phyloP scores from a whole-genome alignment of 2,888 invertebrate species.

The Eudemis profundana region DNA sequence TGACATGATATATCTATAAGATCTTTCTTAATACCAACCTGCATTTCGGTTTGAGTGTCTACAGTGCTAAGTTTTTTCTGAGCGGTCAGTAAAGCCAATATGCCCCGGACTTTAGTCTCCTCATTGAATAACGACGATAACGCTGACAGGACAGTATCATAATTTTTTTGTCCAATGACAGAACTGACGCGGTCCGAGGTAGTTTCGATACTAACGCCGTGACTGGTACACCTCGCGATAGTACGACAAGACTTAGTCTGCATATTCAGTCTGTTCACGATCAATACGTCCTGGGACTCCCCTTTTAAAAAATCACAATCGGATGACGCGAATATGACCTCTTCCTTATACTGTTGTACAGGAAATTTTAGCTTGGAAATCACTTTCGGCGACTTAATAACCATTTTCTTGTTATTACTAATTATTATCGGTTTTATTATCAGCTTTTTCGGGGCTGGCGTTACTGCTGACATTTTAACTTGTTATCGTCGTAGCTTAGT shows the following conservation, averaged over 20 bases:
- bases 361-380: neutral
- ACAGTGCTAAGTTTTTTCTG: slow-evolving; percentile 42
- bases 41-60: slow-evolving; percentile 37
- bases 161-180: slow-evolving; percentile 71
- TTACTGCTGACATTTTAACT: slow-evolving; percentile 5
- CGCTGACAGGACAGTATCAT: slow-evolving; percentile 64
- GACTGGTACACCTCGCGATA: slow-evolving; percentile 56
- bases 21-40: neutral
- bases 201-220: slow-evolving; percentile 51
- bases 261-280: slow-evolving; percentile 59
- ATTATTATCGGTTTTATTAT: slow-evolving; percentile 41
- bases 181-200: slow-evolving; percentile 64
- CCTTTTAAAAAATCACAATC: slow-evolving; percentile 60
- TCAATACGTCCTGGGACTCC: slow-evolving; percentile 58
- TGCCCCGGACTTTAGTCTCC: slow-evolving; percentile 66
- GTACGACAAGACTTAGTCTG: slow-evolving; percentile 60
- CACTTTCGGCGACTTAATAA: slow-evolving; percentile 36
- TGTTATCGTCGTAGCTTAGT: neutral
- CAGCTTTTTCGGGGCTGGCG: slow-evolving; percentile 22
- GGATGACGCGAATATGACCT: slow-evolving; percentile 59
- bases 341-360: slow-evolving; percentile 53
- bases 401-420: slow-evolving; percentile 38
- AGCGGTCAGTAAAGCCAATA: slow-evolving; percentile 62
- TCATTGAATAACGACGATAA: slow-evolving; percentile 67
- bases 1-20: slow-evolving; percentile 51